Evolutionary conservation across 2,888 invertebrate genomes (phyloP).

Genomic region (Parnassius glacialis): DNA sequence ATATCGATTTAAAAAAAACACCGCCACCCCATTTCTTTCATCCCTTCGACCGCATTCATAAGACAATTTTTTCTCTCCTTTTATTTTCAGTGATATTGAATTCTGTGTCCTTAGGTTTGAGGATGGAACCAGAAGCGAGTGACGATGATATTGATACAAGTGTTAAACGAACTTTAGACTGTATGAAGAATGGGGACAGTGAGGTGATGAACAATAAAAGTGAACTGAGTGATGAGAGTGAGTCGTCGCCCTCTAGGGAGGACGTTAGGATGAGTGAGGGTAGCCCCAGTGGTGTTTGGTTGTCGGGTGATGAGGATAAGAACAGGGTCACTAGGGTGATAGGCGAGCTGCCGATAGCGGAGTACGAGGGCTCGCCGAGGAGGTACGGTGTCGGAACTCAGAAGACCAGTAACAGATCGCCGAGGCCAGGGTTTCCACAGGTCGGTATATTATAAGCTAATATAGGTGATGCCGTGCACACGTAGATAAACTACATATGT

Average conservation of each 20-base stretch:
- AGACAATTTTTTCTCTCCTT: constrained; percentile 57
- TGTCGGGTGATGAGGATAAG: constrained; percentile 65
- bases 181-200: constrained; percentile 77
- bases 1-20: neutral
- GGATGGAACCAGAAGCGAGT: constrained; percentile 76
- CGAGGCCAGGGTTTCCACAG: constrained; percentile 94
- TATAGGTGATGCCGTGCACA: too few relatives aligned
- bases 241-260: constrained; percentile 60
- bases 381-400: constrained; percentile 90
- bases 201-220: constrained; percentile 73
- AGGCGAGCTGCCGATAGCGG: constrained; percentile 93
- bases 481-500: too few relatives aligned
- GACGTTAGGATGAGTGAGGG: constrained; percentile 57
- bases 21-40: neutral
- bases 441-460: constrained; percentile 38
- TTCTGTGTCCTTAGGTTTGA: constrained; percentile 79
- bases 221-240: constrained; percentile 65
- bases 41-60: constrained; percentile 33
- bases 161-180: constrained; percentile 76
- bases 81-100: constrained; percentile 80
- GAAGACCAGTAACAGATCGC: constrained; percentile 86
- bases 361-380: constrained; percentile 94
- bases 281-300: constrained; percentile 62
- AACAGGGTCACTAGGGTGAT: constrained; percentile 84
- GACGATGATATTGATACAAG: constrained; percentile 75